Evolutionary conservation across 2,113 vertebrate species (phyloP), one percentile per base, ranked within the genome.

Genomic region (Catharus minimus): DNA sequence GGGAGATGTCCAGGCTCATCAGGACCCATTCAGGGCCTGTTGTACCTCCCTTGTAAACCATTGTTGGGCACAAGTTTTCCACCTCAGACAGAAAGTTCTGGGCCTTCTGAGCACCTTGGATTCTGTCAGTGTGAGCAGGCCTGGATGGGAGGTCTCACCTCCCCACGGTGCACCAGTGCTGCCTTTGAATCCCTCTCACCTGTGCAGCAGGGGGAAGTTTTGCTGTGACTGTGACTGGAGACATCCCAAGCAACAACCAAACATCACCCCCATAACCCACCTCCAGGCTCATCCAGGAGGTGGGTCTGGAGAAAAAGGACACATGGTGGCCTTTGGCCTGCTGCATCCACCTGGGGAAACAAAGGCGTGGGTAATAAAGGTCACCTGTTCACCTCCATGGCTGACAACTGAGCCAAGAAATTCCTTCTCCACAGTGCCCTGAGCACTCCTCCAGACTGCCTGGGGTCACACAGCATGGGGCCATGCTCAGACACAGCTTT

Each of bases 131-230:
- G 23, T 21, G 33, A 75, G 41, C 38, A 79, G 32, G 8, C 26
- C 52, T 53, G 55, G 19, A 12, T 77, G 64, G 46, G 50, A 82
- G 21, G 4, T 53, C 33, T 76, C 64, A 68, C 9, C 14, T 85
- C 49, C 64, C 49, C 21, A 2, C 1, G 20, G n/a, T 50, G 36
- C 28, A 7, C n/a, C 71, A 44, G 28, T 10, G 21, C 23, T 68
- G 75, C 30, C 66, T 36, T n/a, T 86, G 58, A 41, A 24, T 30
- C 0, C 0, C 17, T 36, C 55, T 53, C 38, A 52, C 12, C 23
- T 53, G 33, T 18, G 5, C 13, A 28, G 49, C 17, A 23, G 38
- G 19, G 16, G 28, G 38, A 69, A 19, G 50, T 58, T 66, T 78
- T 65, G 41, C 33, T 86, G 7, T 43, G 18, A 27, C 72, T 73